A percentile compares a stretch with the other conserved stretches of the same genome.
Conservation (phyloP, 2,797 vertebrate species). For the Chaunax sp. region DNA sequence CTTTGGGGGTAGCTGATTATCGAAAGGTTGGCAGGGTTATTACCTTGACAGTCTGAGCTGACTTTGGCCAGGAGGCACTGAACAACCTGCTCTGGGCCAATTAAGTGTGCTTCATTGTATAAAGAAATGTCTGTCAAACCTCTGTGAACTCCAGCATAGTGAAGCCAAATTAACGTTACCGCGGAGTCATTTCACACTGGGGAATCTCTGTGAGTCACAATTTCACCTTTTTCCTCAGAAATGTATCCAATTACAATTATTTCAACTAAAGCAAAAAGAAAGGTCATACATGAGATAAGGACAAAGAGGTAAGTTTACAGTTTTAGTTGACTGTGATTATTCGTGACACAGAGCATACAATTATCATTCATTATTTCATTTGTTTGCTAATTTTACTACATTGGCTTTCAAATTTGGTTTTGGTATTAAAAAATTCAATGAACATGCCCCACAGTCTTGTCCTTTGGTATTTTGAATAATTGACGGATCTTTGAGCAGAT, state of each 20-base stretch:
- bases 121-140: conserved; percentile 46
- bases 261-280: conserved; percentile 10
- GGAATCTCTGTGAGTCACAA: conserved; percentile 10
- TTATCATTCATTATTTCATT: neutral
- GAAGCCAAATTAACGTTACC: conserved; percentile 46
- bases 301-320: neutral
- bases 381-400: neutral
- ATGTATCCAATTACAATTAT: conserved; percentile 7
- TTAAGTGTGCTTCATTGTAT: conserved; percentile 57
- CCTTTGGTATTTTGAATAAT: conserved; percentile 14
- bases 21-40: conserved; percentile 67
- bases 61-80: conserved; percentile 49
- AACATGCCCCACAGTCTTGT: neutral
- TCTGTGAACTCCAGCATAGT: conserved; percentile 37
- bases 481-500: neutral
- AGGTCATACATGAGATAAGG: conserved; percentile 21
- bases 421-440: too few species aligned
- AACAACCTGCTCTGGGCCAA: conserved; percentile 62
- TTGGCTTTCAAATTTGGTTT: neutral
- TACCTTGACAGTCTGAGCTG: conserved; percentile 53
- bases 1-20: conserved; percentile 53
- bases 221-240: neutral
- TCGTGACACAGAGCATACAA: neutral
- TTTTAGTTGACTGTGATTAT: conserved; percentile 1
- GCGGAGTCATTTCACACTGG: conserved; percentile 24